Percentiles rank a stretch among this genome's conserved stretches.
Evolutionary conservation across 2,888 invertebrate genomes (phyloP).

Genomic region (Drosophila paranaensis): DNA sequence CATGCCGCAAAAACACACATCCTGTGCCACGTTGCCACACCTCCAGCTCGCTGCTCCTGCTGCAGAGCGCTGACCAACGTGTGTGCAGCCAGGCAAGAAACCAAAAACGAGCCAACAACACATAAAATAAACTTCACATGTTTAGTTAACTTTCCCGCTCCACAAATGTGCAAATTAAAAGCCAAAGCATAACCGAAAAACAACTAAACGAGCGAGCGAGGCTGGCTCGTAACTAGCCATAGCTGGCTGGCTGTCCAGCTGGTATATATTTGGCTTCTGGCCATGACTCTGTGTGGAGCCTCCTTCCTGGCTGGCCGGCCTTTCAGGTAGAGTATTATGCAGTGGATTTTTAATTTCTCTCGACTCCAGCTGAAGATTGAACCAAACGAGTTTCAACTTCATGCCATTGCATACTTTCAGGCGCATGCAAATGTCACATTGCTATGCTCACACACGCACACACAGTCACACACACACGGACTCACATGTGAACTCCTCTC

Average conservation of each 20-base stretch:
- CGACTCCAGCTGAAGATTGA: constrained; percentile 53
- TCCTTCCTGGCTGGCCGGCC: constrained; percentile 26
- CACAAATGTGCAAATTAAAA: constrained; percentile 66
- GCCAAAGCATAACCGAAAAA: constrained; percentile 67
- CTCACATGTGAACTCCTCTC: constrained; percentile 9
- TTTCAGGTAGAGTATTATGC: constrained; percentile 48
- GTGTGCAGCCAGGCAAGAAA: constrained; percentile 60
- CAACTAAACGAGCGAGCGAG: constrained; percentile 37
- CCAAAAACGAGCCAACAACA: constrained; percentile 60
- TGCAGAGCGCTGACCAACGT: constrained; percentile 33
- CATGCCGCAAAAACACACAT: constrained; percentile 46
- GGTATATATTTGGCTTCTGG: constrained; percentile 19
- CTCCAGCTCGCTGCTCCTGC: not conserved
- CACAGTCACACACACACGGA: constrained; percentile 2
- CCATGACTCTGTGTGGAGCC: constrained; percentile 18
- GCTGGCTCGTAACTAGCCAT: constrained; percentile 3
- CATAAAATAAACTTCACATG: constrained; percentile 78
- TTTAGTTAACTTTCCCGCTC: constrained; percentile 71
- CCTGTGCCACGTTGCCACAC: constrained; percentile 23
- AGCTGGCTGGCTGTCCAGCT: not conserved
- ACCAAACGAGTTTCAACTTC: constrained; percentile 40
- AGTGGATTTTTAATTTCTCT: constrained; percentile 55
- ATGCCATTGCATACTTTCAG: constrained; percentile 70
- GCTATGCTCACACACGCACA: constrained; percentile 41
- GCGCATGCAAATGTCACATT: constrained; percentile 78